Conservation (phyloP, 2,797 vertebrate species). For the Phataginus tetradactyla region DNA sequence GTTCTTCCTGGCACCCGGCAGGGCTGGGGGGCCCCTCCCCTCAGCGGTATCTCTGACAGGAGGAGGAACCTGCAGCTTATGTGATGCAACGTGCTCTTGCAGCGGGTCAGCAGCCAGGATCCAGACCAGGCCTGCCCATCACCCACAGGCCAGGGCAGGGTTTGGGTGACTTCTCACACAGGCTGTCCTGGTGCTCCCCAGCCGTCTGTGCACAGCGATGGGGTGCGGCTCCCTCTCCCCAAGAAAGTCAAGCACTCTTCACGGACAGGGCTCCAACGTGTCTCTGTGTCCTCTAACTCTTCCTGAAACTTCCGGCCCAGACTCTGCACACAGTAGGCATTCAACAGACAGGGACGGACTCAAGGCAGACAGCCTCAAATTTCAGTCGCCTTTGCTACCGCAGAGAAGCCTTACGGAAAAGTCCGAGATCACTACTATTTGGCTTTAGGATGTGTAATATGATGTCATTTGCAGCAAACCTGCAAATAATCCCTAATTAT, state of each 20-base stretch:
- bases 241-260: not conserved
- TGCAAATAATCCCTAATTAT: constrained; percentile 41
- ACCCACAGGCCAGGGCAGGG: not conserved
- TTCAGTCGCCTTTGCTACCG: not conserved
- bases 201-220: not conserved
- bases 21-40: not conserved
- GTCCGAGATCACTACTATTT: not conserved
- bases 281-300: not conserved
- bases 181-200: no score
- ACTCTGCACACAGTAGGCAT: not conserved
- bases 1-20: rapidly evolving
- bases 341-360: not conserved
- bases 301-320: not conserved
- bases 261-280: not conserved
- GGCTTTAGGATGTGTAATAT: not conserved
- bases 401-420: not conserved
- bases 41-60: rapidly evolving
- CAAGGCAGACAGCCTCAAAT: not conserved
- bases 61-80: not conserved
- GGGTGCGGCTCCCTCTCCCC: not conserved
- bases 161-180: no score
- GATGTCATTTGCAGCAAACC: constrained; percentile 6
- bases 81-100: not conserved
- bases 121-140: not conserved
- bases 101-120: not conserved